These are phyloP conservation scores for Neotoma lepida DNA, from an alignment of 2,113 vertebrate species.

Conservation along the genomic window DNA sequence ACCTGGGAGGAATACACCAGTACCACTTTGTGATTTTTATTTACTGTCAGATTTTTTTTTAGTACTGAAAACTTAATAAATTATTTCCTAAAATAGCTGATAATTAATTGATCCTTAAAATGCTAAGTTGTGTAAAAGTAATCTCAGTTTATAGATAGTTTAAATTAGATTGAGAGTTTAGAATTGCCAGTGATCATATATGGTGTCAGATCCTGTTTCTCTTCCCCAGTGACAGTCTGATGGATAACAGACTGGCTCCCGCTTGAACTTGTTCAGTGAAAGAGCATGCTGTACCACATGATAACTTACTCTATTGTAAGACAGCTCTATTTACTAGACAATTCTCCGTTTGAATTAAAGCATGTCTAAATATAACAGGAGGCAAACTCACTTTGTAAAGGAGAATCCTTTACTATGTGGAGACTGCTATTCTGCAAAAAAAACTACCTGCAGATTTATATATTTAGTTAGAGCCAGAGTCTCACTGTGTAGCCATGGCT, in stretches of 20 bases:
- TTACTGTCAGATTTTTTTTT: slow-evolving; percentile 46
- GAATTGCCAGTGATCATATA: neutral
- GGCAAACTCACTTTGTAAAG: slow-evolving; percentile 3
- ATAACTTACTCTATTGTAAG: neutral
- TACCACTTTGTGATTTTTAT: neutral
- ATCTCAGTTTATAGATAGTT: slow-evolving; percentile 19
- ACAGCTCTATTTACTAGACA: slow-evolving; percentile 20
- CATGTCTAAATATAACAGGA: neutral
- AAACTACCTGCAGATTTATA: neutral
- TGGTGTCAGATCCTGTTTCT: neutral
- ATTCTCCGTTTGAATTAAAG: slow-evolving; percentile 56
- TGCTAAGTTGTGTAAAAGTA: slow-evolving; percentile 10
- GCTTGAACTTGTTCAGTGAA: slow-evolving; percentile 12
- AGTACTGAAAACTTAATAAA: neutral
- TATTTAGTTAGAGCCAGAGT: neutral
- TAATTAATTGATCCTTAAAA: slow-evolving; percentile 36
- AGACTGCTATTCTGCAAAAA: slow-evolving; percentile 17
- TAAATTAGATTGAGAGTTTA: slow-evolving; percentile 8
- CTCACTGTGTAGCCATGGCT: neutral
- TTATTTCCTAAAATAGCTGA: slow-evolving; percentile 25
- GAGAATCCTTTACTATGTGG: slow-evolving; percentile 30
- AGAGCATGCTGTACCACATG: neutral
- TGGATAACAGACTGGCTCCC: slow-evolving; percentile 38
- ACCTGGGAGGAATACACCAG: neutral
- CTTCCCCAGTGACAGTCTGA: neutral